Evolutionary conservation across 1,140 invertebrate genomes (phyloP), one percentile per base, ranked within the genome.

Genomic region (Ceratosolen solmsi): DNA sequence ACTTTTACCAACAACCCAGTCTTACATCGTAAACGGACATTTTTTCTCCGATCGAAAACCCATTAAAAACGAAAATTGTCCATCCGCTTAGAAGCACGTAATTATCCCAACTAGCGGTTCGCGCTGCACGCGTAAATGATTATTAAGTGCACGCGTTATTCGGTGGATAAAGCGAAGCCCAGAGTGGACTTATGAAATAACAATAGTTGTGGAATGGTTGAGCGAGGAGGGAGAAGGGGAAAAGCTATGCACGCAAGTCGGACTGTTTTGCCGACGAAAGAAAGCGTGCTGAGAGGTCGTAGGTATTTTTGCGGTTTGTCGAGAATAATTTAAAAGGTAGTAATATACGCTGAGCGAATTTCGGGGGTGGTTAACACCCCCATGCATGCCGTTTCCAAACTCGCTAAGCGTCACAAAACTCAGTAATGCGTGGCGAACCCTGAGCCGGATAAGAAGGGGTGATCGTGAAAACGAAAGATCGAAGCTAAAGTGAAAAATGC

Each of bases 221-320:
- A 4, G 13, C n/a, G 46, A 81, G 51, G 82, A 76, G 27, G 58
- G 54, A 70, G 73, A 36, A 58, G n/a, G 36, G 22, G 25, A 65
- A 51, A 80, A 72, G 27, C 51, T 1, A 56, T 36, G 46, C 74
- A 72, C 74, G 75, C 81, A 33, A 82, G 38, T 25, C 1, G 13
- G 65, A 27, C 13, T 36, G 7, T 7, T 54, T 20, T 54, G 49
- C 54, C 63, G 51, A 72, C 73, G 82, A 81, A 85, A 83, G 80
- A 83, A 80, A 79, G 84, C 68, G 79, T 60, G 56, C 20, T 76
- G 75, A 82, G 77, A 83, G 83, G 84, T 81, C 79, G 85, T 80
- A 77, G 84, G 82, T 89, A 90, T 91, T 91, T 91, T 90, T 90
- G 89, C 84, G 90, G 89, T 90, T 89, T 87, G 80, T 85, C 79